These are phyloP conservation scores for Drosophila ogumai DNA, from an alignment of 1,140 invertebrate genomes.

Conservation along the genomic window DNA sequence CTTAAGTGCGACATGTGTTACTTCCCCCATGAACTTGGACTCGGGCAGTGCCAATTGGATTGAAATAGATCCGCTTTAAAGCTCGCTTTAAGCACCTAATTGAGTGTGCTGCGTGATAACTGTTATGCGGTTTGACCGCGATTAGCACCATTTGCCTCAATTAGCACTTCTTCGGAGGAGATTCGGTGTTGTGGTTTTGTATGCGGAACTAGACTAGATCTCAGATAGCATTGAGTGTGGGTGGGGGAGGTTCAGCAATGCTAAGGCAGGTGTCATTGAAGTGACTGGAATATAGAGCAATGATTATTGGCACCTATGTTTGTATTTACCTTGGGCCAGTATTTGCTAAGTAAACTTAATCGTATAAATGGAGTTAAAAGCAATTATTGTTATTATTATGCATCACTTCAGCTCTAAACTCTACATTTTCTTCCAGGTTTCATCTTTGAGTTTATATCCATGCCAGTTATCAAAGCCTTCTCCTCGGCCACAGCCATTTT, in stretches of 20 bases:
- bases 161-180: constrained; percentile 36
- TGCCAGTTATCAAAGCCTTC: constrained; percentile 97
- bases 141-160: constrained; percentile 35
- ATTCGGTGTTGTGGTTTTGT: constrained; percentile 17
- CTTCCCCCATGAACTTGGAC: constrained; percentile 39
- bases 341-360: background rate
- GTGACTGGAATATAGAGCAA: background rate
- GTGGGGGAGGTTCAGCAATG: background rate
- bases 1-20: constrained; percentile 33
- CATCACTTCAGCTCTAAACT: no score
- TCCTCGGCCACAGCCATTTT: constrained; percentile 97
- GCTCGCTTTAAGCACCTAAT: constrained; percentile 40
- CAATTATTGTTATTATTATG: background rate
- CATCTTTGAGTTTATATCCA: constrained; percentile 97
- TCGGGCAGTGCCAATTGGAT: constrained; percentile 26
- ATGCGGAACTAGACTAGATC: constrained; percentile 18
- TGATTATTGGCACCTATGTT: background rate
- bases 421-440: constrained; percentile 88
- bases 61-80: constrained; percentile 44
- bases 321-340: background rate
- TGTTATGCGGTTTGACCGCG: constrained; percentile 26
- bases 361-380: background rate
- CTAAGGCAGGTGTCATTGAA: constrained; percentile 3
- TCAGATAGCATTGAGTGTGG: background rate
- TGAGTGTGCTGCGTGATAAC: constrained; percentile 21